Conservation (phyloP, 2,888 invertebrate species). For the Stegophylla sp. region DNA sequence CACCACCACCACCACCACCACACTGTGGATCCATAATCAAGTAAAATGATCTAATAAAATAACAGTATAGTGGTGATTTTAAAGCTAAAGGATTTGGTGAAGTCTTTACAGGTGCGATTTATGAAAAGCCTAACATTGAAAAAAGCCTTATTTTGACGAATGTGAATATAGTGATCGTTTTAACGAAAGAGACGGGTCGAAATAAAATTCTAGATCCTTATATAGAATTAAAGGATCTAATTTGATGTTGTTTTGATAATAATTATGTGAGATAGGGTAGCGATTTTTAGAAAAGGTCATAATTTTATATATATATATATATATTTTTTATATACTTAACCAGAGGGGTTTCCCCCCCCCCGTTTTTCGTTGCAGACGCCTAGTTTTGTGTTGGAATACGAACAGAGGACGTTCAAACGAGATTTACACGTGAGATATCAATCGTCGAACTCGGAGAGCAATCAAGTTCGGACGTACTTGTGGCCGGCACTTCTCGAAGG, state of each 20-base stretch:
- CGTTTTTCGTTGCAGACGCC: constrained; percentile 63
- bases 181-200: background rate
- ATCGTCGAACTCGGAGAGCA: constrained; percentile 76
- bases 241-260: background rate
- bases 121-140: constrained; percentile 1
- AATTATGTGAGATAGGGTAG: background rate
- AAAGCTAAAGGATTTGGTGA: background rate
- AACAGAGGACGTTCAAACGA: constrained; percentile 71
- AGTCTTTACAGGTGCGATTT: background rate
- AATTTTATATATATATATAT: background rate
- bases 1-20: no score
- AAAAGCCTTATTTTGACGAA: background rate
- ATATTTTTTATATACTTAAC: no score
- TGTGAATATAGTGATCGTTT: background rate
- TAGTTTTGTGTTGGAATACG: constrained; percentile 67
- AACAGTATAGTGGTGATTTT: no score
- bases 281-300: background rate
- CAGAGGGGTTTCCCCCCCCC: background rate
- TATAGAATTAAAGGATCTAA: background rate
- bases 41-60: no score
- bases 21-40: no score
- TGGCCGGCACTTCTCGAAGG: constrained; percentile 85
- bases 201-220: background rate
- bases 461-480: constrained; percentile 79
- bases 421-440: constrained; percentile 83